These are phyloP conservation scores for Pharmacophagus antenor DNA, from an alignment of 2,888 invertebrate species.

Conservation along the genomic window DNA sequence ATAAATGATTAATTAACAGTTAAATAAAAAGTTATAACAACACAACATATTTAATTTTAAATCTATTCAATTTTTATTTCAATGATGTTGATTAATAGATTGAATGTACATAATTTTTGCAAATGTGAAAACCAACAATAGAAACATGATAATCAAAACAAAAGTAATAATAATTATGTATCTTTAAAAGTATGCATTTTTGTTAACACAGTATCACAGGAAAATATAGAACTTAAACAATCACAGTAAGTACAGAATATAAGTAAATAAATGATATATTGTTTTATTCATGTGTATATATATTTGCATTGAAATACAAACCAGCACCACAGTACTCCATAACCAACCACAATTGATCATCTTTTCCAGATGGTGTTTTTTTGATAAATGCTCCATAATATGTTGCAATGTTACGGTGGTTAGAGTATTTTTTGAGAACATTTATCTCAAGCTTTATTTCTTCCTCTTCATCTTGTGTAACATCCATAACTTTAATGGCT, in stretches of 20 bases:
- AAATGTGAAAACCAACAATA: too few relatives aligned
- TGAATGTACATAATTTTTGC: too few relatives aligned
- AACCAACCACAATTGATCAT: conserved; percentile 99
- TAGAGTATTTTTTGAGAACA: conserved; percentile 98
- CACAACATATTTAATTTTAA: too few relatives aligned
- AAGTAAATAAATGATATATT: not conserved
- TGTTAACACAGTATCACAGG: not conserved
- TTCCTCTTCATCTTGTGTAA: conserved; percentile 99
- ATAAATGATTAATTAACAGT: too few relatives aligned
- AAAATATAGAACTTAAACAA: not conserved
- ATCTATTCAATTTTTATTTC: too few relatives aligned
- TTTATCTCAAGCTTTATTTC: conserved; percentile 99
- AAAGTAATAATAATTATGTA: not conserved
- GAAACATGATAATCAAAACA: too few relatives aligned
- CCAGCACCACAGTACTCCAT: conserved; percentile 99
- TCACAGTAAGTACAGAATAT: not conserved
- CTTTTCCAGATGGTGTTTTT: conserved; percentile 98
- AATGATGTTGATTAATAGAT: too few relatives aligned
- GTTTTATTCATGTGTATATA: not conserved
- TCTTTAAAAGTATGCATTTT: not conserved
- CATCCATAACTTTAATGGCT: conserved; percentile 99
- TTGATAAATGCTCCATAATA: conserved; percentile 99
- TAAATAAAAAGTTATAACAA: too few relatives aligned
- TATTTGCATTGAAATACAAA: conserved; percentile 41
- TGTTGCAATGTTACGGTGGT: conserved; percentile 99